Evolutionary conservation across 2,888 invertebrate species (phyloP), one percentile per base, ranked within the genome.

Genomic region (Ecdyonurus torrentis): DNA sequence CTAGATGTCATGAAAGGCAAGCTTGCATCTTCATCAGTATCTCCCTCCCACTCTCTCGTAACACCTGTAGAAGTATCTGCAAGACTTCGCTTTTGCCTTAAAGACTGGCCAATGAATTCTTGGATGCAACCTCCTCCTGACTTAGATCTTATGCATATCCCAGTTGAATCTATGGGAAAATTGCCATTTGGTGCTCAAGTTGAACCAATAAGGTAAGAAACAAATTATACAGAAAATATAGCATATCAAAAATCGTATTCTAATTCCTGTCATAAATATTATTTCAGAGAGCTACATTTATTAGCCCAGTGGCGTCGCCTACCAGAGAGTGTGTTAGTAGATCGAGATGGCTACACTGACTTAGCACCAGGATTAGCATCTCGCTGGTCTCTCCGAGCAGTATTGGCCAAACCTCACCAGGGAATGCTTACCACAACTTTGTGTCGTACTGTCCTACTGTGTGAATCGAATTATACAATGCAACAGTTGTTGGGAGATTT

Each of bases 1-100:
- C 76, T 94, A 52, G 85, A 88, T 69, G 77, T 97, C 66, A 97
- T 98, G 73, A 93, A 92, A 76, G 87, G 89, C 23, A 97, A 91
- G 81, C 83, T 89, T 71, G 82, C 87, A 69, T 71, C 55, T 70
- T 69, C 25, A 68, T 70, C 19, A 61, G 70, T 7, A 80, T 81
- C 55, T 82, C 80, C 20, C 71, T 69, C 69, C 78, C 70, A 66
- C 72, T 68, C 75, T 68, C 55, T 55, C 15, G 55, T 22, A n/a
- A 18, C 55, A 67, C 82, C 87, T 55, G 84, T 87, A 23, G 76
- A 81, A 61, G 83, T 91, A 15, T 86, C 89, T 18, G 82, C 85
- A 7, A 83, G 89, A 70, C 85, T 87, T 71, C 87, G 87, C n/a
- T 89, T 89, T 74, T 75, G 83, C 66, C 72, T 83, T 59, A 81